phyloP scores from a whole-genome alignment of 2,888 invertebrate genomes.

The Eubasilissa splendida region DNA sequence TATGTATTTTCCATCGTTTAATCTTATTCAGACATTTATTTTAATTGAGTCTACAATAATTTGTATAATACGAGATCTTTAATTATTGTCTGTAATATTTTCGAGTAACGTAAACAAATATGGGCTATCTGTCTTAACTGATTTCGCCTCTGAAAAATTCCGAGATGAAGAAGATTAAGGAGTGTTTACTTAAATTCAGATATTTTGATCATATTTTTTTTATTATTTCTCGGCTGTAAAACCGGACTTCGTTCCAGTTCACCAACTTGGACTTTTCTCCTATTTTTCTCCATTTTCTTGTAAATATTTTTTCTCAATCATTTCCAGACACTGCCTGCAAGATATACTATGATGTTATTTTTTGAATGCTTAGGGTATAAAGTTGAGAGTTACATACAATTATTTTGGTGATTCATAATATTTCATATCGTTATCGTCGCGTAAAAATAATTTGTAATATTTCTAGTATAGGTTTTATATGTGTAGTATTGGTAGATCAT shows the following conservation, averaged over 20 bases:
- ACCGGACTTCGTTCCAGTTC: slow-evolving; percentile 45
- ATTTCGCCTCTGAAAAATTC: not conserved
- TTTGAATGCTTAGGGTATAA: not conserved
- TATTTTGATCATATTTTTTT: slow-evolving; percentile 38
- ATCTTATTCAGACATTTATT: not conserved
- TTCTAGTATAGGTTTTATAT: no score
- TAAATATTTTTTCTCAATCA: slow-evolving; percentile 46
- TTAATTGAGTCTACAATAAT: not conserved
- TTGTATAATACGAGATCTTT: not conserved
- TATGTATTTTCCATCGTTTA: no score
- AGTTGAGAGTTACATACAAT: no score
- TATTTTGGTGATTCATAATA: no score
- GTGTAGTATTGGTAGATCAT: no score
- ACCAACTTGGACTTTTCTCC: slow-evolving; percentile 43
- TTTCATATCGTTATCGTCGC: no score
- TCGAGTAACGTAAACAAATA: no score
- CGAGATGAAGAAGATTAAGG: not conserved
- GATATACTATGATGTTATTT: not conserved
- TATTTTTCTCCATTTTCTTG: slow-evolving; percentile 37
- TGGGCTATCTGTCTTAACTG: not conserved
- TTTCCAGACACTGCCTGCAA: slow-evolving; percentile 2
- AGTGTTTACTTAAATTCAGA: slow-evolving; percentile 47
- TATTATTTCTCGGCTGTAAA: slow-evolving; percentile 6
- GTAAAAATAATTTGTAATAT: no score
- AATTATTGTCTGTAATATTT: not conserved